Evolutionary conservation across 92 coral and sea anemone species (phyloP).

Genomic region (Umimayanthus chanpuru): DNA sequence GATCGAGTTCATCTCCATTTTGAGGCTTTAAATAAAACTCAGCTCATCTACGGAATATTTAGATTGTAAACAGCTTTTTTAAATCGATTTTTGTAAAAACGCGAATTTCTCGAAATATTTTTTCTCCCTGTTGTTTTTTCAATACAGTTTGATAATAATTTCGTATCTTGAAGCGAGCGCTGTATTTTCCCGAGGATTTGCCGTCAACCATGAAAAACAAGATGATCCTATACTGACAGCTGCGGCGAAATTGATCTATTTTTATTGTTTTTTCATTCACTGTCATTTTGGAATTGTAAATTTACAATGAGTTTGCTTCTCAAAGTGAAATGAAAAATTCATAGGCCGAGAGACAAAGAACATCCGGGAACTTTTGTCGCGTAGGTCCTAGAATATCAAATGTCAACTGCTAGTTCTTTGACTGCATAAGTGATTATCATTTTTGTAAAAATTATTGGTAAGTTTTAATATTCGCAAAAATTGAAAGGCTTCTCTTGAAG

Average conservation of each 20-base stretch:
- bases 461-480: neutral
- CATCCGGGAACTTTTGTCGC: constrained; percentile 32
- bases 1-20: constrained; percentile 15
- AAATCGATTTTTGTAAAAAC: neutral
- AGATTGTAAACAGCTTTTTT: neutral
- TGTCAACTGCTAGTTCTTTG: constrained; percentile 5
- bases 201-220: constrained; percentile 15
- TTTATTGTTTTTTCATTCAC: constrained; percentile 75
- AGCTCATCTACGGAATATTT: constrained; percentile 25
- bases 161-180: neutral
- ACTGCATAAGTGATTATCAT: neutral
- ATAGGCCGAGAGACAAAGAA: constrained; percentile 23
- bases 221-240: constrained; percentile 64
- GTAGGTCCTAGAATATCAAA: neutral
- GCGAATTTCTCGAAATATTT: neutral
- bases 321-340: constrained; percentile 51
- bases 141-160: neutral
- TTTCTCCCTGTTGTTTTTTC: neutral
- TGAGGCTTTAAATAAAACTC: constrained; percentile 22
- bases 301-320: constrained; percentile 54
- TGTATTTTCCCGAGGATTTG: constrained; percentile 19
- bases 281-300: constrained; percentile 93
- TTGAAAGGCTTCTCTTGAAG: neutral
- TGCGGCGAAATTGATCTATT: constrained; percentile 66
- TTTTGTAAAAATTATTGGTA: neutral